Percentiles rank a stretch among this genome's conserved stretches.
phyloP scores from a whole-genome alignment of 64 coral and sea anemone species.

The Anthopleura sola region DNA sequence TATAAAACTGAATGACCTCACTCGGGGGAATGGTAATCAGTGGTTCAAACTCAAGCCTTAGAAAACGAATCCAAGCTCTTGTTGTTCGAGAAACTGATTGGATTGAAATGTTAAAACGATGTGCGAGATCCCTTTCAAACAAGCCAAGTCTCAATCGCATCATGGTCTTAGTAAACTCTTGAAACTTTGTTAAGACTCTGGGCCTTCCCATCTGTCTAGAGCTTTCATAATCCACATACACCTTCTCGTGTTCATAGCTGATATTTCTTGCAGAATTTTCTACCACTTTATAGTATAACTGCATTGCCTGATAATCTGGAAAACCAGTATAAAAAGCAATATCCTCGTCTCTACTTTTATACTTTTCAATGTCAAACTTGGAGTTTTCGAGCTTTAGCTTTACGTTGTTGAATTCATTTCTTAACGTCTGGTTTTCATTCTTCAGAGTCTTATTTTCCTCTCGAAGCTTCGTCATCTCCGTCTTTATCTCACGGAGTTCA shows the following conservation, averaged over 20 bases:
- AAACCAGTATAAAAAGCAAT: constrained; percentile 44
- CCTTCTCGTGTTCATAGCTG: constrained; percentile 36
- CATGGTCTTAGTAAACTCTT: constrained; percentile 49
- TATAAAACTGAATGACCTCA: constrained; percentile 36
- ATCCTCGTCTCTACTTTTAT: not conserved
- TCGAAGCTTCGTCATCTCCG: too few relatives aligned
- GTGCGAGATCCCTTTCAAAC: constrained; percentile 61
- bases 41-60: constrained; percentile 39
- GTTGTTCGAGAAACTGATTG: constrained; percentile 43
- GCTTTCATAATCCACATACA: not conserved
- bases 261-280: constrained; percentile 49
- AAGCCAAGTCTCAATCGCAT: constrained; percentile 54
- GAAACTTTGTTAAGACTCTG: constrained; percentile 22
- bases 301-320: constrained; percentile 32
- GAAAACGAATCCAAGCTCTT: constrained; percentile 39
- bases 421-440: too few relatives aligned
- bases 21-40: constrained; percentile 19
- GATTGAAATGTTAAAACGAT: constrained; percentile 37
- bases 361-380: not conserved
- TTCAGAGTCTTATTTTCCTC: too few relatives aligned
- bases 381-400: constrained; percentile 4
- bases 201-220: not conserved
- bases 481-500: too few relatives aligned
- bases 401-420: too few relatives aligned
- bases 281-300: constrained; percentile 29